phyloP scores from a whole-genome alignment of 2,797 vertebrate species.

The Euthynnus affinis region DNA sequence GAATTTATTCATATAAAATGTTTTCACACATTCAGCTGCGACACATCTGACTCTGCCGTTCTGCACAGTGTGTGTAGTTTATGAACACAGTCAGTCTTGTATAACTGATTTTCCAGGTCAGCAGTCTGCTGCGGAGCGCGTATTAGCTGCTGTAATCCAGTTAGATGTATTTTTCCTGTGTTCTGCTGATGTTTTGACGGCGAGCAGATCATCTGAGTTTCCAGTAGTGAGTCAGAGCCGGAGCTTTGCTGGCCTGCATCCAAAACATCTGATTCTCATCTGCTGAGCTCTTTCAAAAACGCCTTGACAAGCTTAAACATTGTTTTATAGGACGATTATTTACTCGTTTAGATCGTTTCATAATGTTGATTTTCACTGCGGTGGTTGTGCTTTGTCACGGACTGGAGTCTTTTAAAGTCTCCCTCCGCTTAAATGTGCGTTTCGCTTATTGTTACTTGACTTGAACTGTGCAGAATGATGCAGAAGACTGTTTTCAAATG shows the following conservation, averaged over 20 bases:
- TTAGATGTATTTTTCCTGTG: constrained; percentile 13
- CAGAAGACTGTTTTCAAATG: too few relatives aligned
- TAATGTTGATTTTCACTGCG: not conserved
- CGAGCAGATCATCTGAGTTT: constrained; percentile 23
- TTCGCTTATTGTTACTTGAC: too few relatives aligned
- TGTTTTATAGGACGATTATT: not conserved
- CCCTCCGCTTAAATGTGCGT: not conserved
- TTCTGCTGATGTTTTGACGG: not conserved
- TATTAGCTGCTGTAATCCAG: constrained; percentile 17
- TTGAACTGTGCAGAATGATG: too few relatives aligned
- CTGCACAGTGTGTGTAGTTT: too few relatives aligned
- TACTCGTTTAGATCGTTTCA: not conserved
- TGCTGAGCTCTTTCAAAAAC: not conserved
- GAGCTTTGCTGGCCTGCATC: too few relatives aligned
- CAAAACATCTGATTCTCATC: constrained; percentile 28
- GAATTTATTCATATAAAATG: too few relatives aligned
- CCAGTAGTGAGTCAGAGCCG: constrained; percentile 39
- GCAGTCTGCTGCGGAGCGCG: constrained; percentile 10
- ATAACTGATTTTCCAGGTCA: constrained; percentile 16
- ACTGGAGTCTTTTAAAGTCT: constrained; percentile 7
- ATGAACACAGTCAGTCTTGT: too few relatives aligned
- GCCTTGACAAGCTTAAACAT: not conserved
- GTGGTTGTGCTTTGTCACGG: not conserved
- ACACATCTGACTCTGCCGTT: too few relatives aligned
- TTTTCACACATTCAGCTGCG: too few relatives aligned